Evolutionary conservation across 37 sponge, comb jelly and placozoan genomes (phyloP), one percentile per base, ranked within the genome.

Genomic region (Oscarella lobularis): DNA sequence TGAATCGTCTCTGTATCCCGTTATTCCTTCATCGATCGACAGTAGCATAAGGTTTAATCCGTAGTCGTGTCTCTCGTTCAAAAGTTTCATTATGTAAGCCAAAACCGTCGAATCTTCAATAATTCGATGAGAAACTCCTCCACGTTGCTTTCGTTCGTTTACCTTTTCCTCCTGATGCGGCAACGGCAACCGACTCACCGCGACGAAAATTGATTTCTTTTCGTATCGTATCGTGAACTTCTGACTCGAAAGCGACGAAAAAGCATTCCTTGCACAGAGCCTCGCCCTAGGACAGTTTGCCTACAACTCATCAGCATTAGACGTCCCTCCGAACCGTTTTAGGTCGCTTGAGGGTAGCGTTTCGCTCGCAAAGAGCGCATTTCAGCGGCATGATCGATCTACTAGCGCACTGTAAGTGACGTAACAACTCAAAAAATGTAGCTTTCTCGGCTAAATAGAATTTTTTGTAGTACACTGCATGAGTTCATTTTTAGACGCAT

Each of bases 1-100:
- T 48, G 98, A 97, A 76, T 97, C 98, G 54, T 97, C 98, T 31
- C 98, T 75, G 72, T 97, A 97, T 31, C 98, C 98, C 0, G 95
- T 88, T 31, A 97, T 97, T 0, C 98, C 98, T 55, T 97, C 98
- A 71, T 97, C 98, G 20, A 97, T 79, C 0, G 98, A 97, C 6
- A 97, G 68, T 38, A 97, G 81, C 9, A 87, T 72, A 0, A 97
- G 78, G 14, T 86, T 66, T 32, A 97, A 75, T 38, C 98, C 98
- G 73, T 97, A 97, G 31, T 86, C 81, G 36, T 79, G 74, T 2
- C 98, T 66, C 66, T 97, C 89, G 67, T 97, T 97, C n/a, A 97
- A 75, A 14, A 39, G 36, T 76, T 97, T 93, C 89, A 97, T 74
- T 0, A 93, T 60, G 39, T 93, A 81, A 0, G 98, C 98, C 76